These are phyloP conservation scores for Cistogaster globosa DNA, from an alignment of 2,888 invertebrate genomes.

Conservation along the genomic window DNA sequence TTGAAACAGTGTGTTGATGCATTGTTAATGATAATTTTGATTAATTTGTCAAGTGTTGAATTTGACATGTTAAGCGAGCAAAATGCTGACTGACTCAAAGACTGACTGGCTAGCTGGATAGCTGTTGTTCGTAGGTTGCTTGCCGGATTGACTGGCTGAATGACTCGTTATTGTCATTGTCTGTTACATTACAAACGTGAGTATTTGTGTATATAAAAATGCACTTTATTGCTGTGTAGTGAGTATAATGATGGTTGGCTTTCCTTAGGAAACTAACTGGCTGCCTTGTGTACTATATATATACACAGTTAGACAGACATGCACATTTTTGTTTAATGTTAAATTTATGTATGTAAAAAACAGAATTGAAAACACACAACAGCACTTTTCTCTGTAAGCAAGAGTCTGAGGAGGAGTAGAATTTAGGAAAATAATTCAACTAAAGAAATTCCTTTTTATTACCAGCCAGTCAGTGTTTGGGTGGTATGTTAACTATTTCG, in stretches of 20 bases:
- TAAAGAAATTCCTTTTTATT: constrained; percentile 69
- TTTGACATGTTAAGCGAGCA: constrained; percentile 72
- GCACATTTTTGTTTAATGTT: constrained; percentile 64
- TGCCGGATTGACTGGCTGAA: constrained; percentile 9
- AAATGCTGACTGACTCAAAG: constrained; percentile 59
- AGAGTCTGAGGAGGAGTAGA: constrained; percentile 35
- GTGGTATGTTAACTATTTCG: constrained; percentile 71
- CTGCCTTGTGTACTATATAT: constrained; percentile 1
- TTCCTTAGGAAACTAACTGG: constrained; percentile 47
- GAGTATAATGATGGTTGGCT: constrained; percentile 49
- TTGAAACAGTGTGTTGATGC: constrained; percentile 70
- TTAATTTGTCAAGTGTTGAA: constrained; percentile 72
- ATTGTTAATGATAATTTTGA: constrained; percentile 72
- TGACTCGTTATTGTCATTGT: constrained; percentile 66
- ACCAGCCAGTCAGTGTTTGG: constrained; percentile 68
- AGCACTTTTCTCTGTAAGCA: constrained; percentile 5
- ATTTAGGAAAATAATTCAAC: constrained; percentile 61
- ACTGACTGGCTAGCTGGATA: not conserved
- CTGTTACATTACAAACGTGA: constrained; percentile 60
- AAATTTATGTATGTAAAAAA: constrained; percentile 66
- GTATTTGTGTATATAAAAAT: constrained; percentile 58
- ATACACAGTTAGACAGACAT: constrained; percentile 36
- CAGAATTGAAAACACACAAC: not conserved
- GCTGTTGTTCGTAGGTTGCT: not conserved
- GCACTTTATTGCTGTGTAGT: constrained; percentile 54